Evolutionary conservation across 2,888 invertebrate genomes (phyloP).

Genomic region (Zele albiditarsus): DNA sequence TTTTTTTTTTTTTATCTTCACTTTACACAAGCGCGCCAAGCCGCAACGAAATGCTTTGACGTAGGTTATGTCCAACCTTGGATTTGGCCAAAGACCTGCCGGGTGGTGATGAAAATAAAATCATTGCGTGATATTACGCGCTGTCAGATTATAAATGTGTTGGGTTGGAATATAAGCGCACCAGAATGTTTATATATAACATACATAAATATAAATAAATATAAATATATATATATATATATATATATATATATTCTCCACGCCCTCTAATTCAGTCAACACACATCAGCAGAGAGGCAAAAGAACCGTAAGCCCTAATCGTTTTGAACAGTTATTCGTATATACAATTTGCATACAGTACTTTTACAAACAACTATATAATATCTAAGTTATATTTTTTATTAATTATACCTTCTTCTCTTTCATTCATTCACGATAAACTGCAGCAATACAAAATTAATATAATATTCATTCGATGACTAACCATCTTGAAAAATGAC

Average conservation of each 20-base stretch:
- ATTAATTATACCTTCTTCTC: background rate
- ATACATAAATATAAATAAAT: background rate
- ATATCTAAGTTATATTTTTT: background rate
- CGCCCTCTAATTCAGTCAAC: conserved; percentile 13
- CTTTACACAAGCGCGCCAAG: background rate
- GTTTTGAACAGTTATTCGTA: background rate
- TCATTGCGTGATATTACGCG: conserved; percentile 29
- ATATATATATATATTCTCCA: conserved; percentile 4
- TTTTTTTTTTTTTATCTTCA: conserved; percentile 1
- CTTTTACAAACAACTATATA: background rate
- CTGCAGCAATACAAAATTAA: conserved; percentile 29
- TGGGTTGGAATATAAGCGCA: background rate
- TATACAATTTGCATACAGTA: conserved; percentile 7
- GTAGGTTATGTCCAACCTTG: conserved; percentile 39
- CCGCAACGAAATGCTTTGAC: conserved; percentile 21
- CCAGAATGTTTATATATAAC: background rate
- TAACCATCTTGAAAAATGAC: conserved; percentile 26
- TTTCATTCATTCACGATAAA: background rate
- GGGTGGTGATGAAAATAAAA: conserved; percentile 15
- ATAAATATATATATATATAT: conserved; percentile 6
- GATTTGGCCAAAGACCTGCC: conserved; percentile 26
- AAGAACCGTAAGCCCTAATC: conserved; percentile 23
- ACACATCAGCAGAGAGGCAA: conserved; percentile 4
- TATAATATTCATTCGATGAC: conserved; percentile 35
- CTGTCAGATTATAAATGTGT: conserved; percentile 28